phyloP scores from a whole-genome alignment of 2,888 invertebrate genomes.

The Deroplatys truncata region DNA sequence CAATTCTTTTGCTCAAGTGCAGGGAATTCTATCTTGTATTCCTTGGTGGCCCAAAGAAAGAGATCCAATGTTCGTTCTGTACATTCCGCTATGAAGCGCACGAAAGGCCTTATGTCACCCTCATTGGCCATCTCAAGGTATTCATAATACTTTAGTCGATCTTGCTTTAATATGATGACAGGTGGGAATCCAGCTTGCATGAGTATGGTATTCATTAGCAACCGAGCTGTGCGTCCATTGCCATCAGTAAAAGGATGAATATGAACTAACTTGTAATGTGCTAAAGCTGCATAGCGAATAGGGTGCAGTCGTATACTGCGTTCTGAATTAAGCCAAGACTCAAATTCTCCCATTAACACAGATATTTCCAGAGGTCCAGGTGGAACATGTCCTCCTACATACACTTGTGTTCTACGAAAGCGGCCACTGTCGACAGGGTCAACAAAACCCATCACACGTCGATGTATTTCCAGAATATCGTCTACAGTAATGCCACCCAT shows the following conservation, averaged over 20 bases:
- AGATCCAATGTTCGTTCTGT: constrained; percentile 85
- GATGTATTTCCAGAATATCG: constrained; percentile 90
- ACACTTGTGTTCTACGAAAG: constrained; percentile 85
- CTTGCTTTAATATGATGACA: constrained; percentile 86
- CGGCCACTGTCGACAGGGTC: constrained; percentile 90
- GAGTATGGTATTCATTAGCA: constrained; percentile 93
- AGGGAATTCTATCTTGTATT: constrained; percentile 46
- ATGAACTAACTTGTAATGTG: constrained; percentile 94
- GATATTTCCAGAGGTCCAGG: constrained; percentile 81
- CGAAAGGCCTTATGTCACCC: constrained; percentile 93
- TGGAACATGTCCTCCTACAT: constrained; percentile 92
- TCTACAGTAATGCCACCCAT: constrained; percentile 73
- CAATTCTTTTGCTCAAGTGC: constrained; percentile 31
- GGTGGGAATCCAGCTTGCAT: constrained; percentile 96
- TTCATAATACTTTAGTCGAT: constrained; percentile 77
- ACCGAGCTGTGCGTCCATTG: constrained; percentile 90
- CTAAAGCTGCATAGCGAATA: constrained; percentile 88
- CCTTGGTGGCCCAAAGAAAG: constrained; percentile 78
- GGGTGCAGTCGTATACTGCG: constrained; percentile 83
- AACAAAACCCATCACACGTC: constrained; percentile 88
- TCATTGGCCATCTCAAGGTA: constrained; percentile 86
- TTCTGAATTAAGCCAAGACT: constrained; percentile 91
- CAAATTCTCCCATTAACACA: constrained; percentile 78
- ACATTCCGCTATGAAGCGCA: constrained; percentile 91
- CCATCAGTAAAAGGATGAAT: constrained; percentile 98